Conservation (phyloP, 2,797 vertebrate genomes). For the Myiothlypis chrysogaster region DNA sequence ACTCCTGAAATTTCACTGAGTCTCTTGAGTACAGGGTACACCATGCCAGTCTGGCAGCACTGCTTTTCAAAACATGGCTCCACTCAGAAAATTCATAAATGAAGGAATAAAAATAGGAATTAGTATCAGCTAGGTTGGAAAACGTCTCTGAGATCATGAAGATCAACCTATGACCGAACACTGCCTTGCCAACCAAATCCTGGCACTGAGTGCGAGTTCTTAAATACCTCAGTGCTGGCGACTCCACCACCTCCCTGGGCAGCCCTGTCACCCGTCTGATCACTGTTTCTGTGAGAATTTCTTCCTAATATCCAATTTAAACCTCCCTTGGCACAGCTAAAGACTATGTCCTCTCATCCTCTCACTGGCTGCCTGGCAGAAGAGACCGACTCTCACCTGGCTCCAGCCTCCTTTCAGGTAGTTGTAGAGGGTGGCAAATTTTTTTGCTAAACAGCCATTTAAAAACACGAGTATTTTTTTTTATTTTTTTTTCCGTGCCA, state of each 20-base stretch:
- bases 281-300: background rate
- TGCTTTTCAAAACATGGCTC: background rate
- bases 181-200: background rate
- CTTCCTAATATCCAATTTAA: background rate
- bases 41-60: fast-evolving
- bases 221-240: background rate
- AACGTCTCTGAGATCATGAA: background rate
- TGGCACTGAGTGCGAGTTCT: background rate
- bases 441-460: background rate
- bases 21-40: background rate
- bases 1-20: background rate
- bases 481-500: background rate
- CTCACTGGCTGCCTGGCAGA: too few species aligned
- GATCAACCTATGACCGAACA: fast-evolving
- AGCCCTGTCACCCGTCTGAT: background rate
- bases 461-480: fast-evolving
- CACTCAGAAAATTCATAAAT: background rate
- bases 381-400: too few species aligned
- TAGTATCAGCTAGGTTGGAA: background rate
- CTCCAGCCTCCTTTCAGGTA: background rate
- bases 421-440: fast-evolving
- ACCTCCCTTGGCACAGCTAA: background rate
- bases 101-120: background rate
- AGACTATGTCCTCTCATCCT: too few species aligned
- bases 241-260: background rate